phyloP scores from a whole-genome alignment of 1,140 invertebrate genomes.

The Ctenoplectra terminalis region DNA sequence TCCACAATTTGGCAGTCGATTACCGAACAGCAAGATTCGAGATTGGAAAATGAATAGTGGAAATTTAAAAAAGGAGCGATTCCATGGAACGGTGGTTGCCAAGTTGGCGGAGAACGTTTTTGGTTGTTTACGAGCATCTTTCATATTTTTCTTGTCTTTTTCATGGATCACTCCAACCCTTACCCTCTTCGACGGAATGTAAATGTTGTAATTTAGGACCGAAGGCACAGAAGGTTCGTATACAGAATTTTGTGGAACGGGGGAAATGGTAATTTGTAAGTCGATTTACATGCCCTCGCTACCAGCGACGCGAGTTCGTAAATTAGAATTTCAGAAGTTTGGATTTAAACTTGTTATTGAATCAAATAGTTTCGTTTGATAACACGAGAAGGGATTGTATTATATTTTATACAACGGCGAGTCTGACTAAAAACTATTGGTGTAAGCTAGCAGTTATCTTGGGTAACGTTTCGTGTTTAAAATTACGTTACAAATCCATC shows the following conservation, averaged over 20 bases:
- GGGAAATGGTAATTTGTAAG: not conserved
- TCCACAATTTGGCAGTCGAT: slow-evolving; percentile 16
- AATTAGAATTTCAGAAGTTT: not conserved
- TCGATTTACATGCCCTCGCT: slow-evolving; percentile 34
- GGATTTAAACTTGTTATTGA: not conserved
- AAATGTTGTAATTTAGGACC: not conserved
- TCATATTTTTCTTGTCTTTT: not conserved
- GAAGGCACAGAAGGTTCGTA: slow-evolving; percentile 9
- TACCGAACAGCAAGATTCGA: too few species aligned
- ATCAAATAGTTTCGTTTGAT: not conserved
- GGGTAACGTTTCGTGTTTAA: not conserved
- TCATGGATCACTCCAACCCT: not conserved
- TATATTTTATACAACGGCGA: too few species aligned
- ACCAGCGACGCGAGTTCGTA: not conserved
- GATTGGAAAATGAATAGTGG: not conserved
- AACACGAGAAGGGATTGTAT: not conserved
- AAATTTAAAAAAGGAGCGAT: not conserved
- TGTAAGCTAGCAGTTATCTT: too few species aligned
- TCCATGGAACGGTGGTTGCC: not conserved
- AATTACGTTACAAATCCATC: not conserved
- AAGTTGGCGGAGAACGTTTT: not conserved
- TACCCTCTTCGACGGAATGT: not conserved
- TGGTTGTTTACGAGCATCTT: too few species aligned
- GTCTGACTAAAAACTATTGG: too few species aligned
- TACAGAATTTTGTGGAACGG: not conserved